These are phyloP conservation scores for Pollimyrus isidori DNA, from an alignment of 2,113 vertebrate genomes.

Conservation along the genomic window DNA sequence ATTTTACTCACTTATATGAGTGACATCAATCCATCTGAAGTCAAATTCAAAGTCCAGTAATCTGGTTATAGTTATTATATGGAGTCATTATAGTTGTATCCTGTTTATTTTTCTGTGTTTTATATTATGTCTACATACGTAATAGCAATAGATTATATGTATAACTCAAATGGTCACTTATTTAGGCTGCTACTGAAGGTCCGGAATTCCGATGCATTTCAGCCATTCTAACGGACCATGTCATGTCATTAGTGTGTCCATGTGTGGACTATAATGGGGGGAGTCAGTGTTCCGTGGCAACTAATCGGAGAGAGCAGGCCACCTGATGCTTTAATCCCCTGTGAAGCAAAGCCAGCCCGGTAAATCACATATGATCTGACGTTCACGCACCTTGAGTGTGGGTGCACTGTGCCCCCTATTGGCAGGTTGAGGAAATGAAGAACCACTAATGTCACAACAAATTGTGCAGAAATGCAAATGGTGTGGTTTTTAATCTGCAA, in stretches of 20 bases:
- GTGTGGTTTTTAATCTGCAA: not conserved
- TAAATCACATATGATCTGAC: not conserved
- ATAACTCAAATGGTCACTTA: not conserved
- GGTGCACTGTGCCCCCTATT: not conserved
- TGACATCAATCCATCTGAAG: not conserved
- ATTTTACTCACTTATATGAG: not conserved
- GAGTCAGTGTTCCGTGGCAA: not conserved
- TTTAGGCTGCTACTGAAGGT: not conserved
- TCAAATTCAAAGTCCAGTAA: not conserved
- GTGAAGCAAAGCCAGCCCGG: not conserved
- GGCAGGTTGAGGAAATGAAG: not conserved
- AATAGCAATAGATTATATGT: not conserved
- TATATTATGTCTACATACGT: not conserved
- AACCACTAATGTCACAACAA: not conserved
- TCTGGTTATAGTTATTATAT: not conserved
- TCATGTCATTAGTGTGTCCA: not conserved
- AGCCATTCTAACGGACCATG: not conserved
- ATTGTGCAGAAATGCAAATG: not conserved
- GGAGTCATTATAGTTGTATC: not conserved
- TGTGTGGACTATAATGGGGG: not conserved
- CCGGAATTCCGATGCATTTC: not conserved
- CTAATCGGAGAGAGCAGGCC: not conserved
- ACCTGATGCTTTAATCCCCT: not conserved
- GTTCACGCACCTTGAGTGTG: not conserved
- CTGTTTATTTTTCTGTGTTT: not conserved